These are phyloP conservation scores for Amblyjoppa proteus DNA, from an alignment of 2,888 invertebrate species.

Conservation along the genomic window DNA sequence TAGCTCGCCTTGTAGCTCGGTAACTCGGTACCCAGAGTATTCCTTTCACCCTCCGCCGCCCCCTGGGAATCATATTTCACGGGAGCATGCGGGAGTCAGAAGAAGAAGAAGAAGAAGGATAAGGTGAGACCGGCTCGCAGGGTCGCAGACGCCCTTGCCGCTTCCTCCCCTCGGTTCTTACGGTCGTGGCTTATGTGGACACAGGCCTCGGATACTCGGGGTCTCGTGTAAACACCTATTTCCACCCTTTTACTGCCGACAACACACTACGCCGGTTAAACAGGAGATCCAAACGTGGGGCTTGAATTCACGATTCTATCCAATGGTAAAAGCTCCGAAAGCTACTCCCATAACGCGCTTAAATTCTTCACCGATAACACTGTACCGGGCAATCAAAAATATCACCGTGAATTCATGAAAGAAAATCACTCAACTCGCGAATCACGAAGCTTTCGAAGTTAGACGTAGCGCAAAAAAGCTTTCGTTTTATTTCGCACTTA, in stretches of 20 bases:
- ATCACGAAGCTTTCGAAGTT: background rate
- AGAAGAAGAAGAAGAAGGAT: slow-evolving; percentile 24
- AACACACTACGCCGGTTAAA: slow-evolving; percentile 1
- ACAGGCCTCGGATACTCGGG: background rate
- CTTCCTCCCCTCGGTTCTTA: background rate
- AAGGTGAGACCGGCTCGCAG: slow-evolving; percentile 27
- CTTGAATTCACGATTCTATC: background rate
- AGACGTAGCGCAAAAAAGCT: background rate
- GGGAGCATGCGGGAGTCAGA: slow-evolving; percentile 40
- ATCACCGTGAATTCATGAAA: background rate
- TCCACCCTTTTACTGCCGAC: slow-evolving; percentile 22
- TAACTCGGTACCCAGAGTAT: slow-evolving; percentile 7
- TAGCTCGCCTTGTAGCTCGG: slow-evolving; percentile 44
- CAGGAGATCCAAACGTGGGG: background rate
- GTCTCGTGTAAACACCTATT: slow-evolving; percentile 30
- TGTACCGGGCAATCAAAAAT: background rate
- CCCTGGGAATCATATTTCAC: slow-evolving; percentile 62
- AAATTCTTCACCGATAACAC: background rate
- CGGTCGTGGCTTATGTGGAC: slow-evolving; percentile 14
- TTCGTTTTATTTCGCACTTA: background rate
- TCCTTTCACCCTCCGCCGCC: slow-evolving; percentile 22
- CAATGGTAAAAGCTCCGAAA: background rate
- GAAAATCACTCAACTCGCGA: background rate
- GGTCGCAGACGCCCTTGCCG: slow-evolving; percentile 1
- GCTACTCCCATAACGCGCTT: background rate